phyloP scores from a whole-genome alignment of 2,888 invertebrate genomes.

The Pseudococcus longispinus region DNA sequence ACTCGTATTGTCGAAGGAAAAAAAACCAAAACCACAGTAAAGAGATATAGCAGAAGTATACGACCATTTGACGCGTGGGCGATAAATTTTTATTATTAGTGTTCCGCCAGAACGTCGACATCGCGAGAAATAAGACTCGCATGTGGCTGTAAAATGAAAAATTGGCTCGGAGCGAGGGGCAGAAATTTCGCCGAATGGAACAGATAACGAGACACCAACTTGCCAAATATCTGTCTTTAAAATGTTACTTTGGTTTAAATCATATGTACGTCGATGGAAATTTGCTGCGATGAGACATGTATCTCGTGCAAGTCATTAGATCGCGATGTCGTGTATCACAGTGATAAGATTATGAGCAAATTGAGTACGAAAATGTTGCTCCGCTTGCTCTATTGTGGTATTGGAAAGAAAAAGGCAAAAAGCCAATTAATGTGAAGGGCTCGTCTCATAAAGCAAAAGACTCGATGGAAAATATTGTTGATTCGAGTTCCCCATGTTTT shows the following conservation, averaged over 20 bases:
- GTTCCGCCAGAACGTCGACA: conserved; percentile 22
- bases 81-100: conserved; percentile 31
- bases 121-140: neutral
- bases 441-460: neutral
- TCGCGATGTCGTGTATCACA: neutral
- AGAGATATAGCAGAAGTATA: neutral
- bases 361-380: neutral
- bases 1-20: neutral
- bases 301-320: neutral
- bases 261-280: neutral
- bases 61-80: neutral
- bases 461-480: neutral
- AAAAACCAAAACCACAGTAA: neutral
- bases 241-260: neutral
- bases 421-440: neutral
- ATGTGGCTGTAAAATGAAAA: neutral
- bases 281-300: neutral
- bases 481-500: neutral
- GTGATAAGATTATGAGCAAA: neutral
- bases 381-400: neutral
- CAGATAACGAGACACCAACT: neutral
- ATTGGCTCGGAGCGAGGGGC: neutral
- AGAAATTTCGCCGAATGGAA: neutral
- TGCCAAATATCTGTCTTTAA: conserved; percentile 3
- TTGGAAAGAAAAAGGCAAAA: neutral